phyloP scores from a whole-genome alignment of 2,113 vertebrate species.

The Typhlomys cinereus region DNA sequence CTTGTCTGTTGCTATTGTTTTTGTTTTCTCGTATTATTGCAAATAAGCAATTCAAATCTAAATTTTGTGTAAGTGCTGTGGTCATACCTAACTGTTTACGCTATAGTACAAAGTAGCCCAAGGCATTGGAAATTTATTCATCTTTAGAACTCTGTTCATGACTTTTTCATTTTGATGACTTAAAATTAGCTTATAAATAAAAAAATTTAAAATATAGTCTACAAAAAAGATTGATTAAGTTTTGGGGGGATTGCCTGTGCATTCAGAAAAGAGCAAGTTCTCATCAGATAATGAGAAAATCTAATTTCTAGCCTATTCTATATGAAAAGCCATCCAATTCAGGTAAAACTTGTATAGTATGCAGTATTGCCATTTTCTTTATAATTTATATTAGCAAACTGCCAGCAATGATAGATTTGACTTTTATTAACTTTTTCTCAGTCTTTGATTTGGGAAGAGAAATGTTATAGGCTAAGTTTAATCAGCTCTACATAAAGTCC shows the following conservation, averaged over 20 bases:
- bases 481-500: neutral
- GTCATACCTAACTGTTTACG: neutral
- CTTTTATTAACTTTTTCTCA: constrained; percentile 52
- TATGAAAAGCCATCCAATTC: constrained; percentile 16
- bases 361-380: neutral
- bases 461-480: constrained; percentile 30
- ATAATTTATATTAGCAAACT: neutral
- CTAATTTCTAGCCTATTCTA: neutral
- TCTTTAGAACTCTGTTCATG: neutral
- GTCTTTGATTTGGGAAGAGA: constrained; percentile 24
- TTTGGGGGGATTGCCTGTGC: neutral
- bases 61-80: neutral
- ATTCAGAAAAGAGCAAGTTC: neutral
- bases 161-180: neutral
- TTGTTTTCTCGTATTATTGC: neutral
- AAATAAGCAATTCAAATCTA: neutral
- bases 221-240: neutral
- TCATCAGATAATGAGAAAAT: neutral
- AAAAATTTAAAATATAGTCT: neutral
- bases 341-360: neutral
- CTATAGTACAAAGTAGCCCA: neutral
- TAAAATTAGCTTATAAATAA: neutral
- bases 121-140: neutral
- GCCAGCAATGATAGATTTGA: constrained; percentile 44
- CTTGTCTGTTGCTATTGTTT: neutral